Evolutionary conservation across 2,797 vertebrate species (phyloP).

Genomic region (Phoxinus dragarum): DNA sequence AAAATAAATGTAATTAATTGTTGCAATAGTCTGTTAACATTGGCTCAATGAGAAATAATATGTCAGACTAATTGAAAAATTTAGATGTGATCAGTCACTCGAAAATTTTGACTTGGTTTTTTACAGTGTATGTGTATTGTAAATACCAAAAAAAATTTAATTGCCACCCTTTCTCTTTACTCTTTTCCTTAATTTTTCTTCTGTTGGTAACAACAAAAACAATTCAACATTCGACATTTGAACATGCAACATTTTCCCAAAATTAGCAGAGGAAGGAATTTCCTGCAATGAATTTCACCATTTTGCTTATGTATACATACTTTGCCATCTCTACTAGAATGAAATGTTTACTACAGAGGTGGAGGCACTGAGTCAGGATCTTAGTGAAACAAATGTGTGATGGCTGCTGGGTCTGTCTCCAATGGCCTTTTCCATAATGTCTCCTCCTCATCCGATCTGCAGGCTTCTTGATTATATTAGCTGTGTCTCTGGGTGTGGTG

Average conservation of each 20-base stretch:
- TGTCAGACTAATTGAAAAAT: too few species aligned
- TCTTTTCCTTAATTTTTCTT: not conserved
- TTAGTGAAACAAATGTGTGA: not conserved
- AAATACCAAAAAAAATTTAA: not conserved
- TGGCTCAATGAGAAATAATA: too few species aligned
- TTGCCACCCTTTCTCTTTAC: not conserved
- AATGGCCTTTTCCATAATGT: not conserved
- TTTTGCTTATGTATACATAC: not conserved
- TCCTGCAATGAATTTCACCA: too few species aligned
- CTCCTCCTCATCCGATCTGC: slow-evolving; percentile 11
- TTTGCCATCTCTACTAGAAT: not conserved
- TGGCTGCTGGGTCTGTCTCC: not conserved
- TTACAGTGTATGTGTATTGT: too few species aligned
- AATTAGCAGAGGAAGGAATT: not conserved
- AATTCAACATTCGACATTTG: too few species aligned
- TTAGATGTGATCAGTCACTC: too few species aligned
- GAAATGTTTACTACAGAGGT: not conserved
- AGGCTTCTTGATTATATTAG: slow-evolving; percentile 31
- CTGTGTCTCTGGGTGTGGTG: not conserved
- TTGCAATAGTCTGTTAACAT: too few species aligned
- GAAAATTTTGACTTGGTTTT: too few species aligned
- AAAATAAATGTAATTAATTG: too few species aligned
- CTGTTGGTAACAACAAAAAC: not conserved
- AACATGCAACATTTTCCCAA: not conserved
- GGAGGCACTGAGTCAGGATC: slow-evolving; percentile 8